Evolutionary conservation across 2,888 invertebrate species (phyloP), one percentile per base, ranked within the genome.

Genomic region (Sabatieria punctata): DNA sequence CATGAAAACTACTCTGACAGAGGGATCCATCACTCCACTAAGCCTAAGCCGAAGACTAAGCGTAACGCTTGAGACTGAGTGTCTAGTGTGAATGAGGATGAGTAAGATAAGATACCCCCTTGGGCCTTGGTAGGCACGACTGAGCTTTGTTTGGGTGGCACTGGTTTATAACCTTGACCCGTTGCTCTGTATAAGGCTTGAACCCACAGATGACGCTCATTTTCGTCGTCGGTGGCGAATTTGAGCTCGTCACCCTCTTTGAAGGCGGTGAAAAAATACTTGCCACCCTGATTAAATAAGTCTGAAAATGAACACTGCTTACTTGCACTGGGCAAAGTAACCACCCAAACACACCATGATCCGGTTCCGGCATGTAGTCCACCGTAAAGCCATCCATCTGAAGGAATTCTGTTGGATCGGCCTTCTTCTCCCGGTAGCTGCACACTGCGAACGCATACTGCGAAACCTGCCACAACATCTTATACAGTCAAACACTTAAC

Each of bases 371-470:
- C 64, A 89, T 89, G 69, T 97, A 97, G 70, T 99, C 97, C 37
- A 99, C 95, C 38, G 95, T 97, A 69, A 91, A 97, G 19, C 91
- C 95, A 70, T 99, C 97, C 48, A 97, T 74, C 70, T 95, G 93
- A 84, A 95, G 88, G 85, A 97, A 93, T 73, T 97, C 97, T 24
- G 91, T 86, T 15, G 97, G 97, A 69, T 99, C 95, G 23, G 88
- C 84, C 72, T 95, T 95, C 75, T 93, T 95, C 71, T 97, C 93
- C 69, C 93, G 85, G 69, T 95, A 97, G 60, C 89, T 93, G 73
- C 97, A 99, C 79, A 97, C 85, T 39, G 97, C 95, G 73, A 99
- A 97, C 35, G 95, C 95, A 71, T 99, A 97, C 73, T 99, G 97
- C 51, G 93, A 93, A 18, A 74, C 74, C 71, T 71, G 54, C 37